phyloP scores from a whole-genome alignment of 2,113 vertebrate genomes.

The Phocoena phocoena region DNA sequence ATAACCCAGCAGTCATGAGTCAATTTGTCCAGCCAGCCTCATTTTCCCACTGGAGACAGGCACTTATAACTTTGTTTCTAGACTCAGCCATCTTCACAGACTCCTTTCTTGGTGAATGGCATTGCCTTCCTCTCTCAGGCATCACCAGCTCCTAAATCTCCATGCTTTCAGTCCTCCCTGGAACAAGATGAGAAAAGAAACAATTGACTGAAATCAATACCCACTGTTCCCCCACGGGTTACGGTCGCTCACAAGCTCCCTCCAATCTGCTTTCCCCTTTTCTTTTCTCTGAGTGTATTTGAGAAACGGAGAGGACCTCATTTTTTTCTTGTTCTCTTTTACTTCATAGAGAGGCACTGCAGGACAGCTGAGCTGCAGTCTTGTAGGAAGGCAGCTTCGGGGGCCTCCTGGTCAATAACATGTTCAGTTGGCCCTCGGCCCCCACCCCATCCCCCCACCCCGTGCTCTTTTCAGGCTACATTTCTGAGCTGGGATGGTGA shows the following conservation, averaged over 20 bases:
- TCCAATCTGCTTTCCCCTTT: neutral
- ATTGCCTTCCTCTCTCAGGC: neutral
- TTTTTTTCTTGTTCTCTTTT: neutral
- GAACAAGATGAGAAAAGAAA: slow-evolving; percentile 22
- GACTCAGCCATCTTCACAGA: neutral
- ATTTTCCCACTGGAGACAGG: neutral
- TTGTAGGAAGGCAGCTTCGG: neutral
- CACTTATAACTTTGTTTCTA: neutral
- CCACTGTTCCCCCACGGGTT: neutral
- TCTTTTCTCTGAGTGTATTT: neutral
- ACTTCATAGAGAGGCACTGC: neutral
- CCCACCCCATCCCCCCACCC: fast-evolving
- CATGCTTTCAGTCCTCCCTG: neutral
- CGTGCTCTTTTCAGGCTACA: neutral
- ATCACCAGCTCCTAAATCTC: neutral
- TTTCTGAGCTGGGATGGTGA: neutral
- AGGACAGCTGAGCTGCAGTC: neutral
- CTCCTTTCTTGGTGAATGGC: neutral
- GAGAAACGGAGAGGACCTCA: neutral
- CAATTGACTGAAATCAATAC: fast-evolving
- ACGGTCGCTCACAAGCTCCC: neutral
- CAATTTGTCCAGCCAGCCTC: neutral
- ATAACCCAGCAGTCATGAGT: neutral
- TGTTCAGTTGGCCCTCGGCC: neutral
- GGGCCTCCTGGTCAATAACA: neutral